A percentile compares a stretch with the other conserved stretches of the same genome.
Evolutionary conservation across 2,113 vertebrate species (phyloP).

Genomic region (Charadrius vociferus): DNA sequence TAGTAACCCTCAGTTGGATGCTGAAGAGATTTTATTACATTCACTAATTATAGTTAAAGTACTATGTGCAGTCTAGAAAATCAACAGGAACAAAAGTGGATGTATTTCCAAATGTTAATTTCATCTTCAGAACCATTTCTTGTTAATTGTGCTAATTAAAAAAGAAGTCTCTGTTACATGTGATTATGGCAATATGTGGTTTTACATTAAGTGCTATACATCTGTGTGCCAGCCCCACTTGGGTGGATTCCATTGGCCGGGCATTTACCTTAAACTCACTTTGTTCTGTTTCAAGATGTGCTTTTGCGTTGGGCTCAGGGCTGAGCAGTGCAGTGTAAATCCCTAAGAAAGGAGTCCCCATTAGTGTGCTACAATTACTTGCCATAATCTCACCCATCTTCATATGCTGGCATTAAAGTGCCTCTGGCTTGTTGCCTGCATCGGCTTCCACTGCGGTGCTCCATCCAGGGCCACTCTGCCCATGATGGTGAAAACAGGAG

Average conservation of each 20-base stretch:
- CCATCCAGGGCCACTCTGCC: background rate
- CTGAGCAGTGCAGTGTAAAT: background rate
- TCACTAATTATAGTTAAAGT: slow-evolving; percentile 29
- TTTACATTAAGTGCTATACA: background rate
- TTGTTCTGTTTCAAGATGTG: background rate
- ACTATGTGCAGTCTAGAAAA: slow-evolving; percentile 19
- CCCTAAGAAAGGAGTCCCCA: background rate
- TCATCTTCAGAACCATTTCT: background rate
- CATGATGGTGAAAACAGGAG: background rate
- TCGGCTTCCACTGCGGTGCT: background rate
- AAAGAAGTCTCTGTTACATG: background rate
- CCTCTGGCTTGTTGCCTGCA: background rate
- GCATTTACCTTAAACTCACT: background rate
- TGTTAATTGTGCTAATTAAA: slow-evolving; percentile 26
- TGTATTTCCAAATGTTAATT: slow-evolving; percentile 15
- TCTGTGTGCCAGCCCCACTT: background rate
- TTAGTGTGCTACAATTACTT: background rate
- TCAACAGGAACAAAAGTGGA: slow-evolving; percentile 7
- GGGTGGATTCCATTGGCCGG: background rate
- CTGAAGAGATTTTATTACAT: slow-evolving; percentile 27
- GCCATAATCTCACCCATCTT: background rate
- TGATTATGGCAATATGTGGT: background rate
- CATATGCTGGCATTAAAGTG: background rate
- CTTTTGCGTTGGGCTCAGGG: background rate
- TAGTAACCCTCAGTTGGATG: slow-evolving; percentile 20